A percentile compares a stretch with the other conserved stretches of the same genome.
Evolutionary conservation across 2,797 vertebrate genomes (phyloP).

Genomic region (Cetoscarus ocellatus): DNA sequence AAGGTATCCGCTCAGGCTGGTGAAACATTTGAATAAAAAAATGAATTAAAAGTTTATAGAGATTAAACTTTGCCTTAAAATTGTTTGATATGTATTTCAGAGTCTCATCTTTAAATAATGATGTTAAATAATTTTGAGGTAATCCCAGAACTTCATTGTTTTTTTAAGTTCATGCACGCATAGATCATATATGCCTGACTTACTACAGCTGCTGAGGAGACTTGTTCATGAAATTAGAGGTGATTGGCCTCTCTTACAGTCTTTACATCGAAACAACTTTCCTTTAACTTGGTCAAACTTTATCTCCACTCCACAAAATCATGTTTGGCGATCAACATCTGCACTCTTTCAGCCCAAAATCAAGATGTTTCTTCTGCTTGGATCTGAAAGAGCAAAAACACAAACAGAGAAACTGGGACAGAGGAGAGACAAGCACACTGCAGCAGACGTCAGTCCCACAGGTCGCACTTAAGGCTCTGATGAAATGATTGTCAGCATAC

Average conservation of each 20-base stretch:
- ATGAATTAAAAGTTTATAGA: too few species aligned
- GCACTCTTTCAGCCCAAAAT: too few species aligned
- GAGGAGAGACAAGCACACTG: constrained; percentile 5
- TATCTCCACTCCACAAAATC: constrained; percentile 33
- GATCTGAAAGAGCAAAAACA: neutral
- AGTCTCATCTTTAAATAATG: constrained; percentile 13
- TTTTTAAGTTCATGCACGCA: constrained; percentile 14
- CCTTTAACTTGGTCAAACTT: constrained; percentile 50
- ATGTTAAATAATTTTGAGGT: constrained; percentile 3
- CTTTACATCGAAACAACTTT: constrained; percentile 56
- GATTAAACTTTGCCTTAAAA: neutral
- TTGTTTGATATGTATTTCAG: neutral
- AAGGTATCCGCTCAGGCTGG: too few species aligned
- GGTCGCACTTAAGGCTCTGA: constrained; percentile 31
- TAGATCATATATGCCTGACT: constrained; percentile 39
- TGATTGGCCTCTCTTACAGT: constrained; percentile 57
- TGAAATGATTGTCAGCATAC: constrained; percentile 26
- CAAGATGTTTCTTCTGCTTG: too few species aligned
- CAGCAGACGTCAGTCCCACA: constrained; percentile 11
- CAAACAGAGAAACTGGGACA: constrained; percentile 19
- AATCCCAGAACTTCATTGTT: constrained; percentile 8
- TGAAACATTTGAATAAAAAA: too few species aligned
- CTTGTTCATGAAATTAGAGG: constrained; percentile 63
- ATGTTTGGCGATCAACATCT: constrained; percentile 47
- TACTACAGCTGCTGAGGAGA: constrained; percentile 47